Base-by-base conservation (phyloP, 2,113 vertebrate species). In the Leucosticte australis region DNA sequence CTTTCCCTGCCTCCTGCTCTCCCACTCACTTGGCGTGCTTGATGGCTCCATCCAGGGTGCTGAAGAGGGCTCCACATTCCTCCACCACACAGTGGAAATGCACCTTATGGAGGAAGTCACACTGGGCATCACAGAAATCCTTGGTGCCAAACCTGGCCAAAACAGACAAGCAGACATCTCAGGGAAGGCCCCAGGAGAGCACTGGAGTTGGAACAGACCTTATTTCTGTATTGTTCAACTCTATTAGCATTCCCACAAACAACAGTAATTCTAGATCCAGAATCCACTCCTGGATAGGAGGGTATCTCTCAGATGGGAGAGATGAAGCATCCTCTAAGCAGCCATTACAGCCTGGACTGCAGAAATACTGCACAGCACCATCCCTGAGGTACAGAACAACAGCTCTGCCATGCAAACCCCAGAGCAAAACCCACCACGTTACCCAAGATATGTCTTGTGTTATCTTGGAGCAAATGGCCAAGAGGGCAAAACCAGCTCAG, bases 11-110 rank as follows among this genome's bases (percentile, higher is more conserved):
- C 47, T 17, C 9, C 6, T 4, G 30, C 79, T 37, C 50, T 35
- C 50, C 49, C 15, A 96, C 99, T 98, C 96, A 99, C 99, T 99
- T 99, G 90, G 99, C 99, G 3, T 99, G 99, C 95, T 99, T 99
- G 97, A 99, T 98, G 95, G 99, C 99, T 88, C 99, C 99, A 59
- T 99, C 99, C 98, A 99, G 97, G 33, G 99, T 99, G 98, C 99
- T 99, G 98, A 99, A 99, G 71, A 99, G 99, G 2, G 99, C 99
- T 0, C 99, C 99, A 0, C 99, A 99, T 39, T 99, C 99, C 95
- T 99, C 99, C 52, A 99, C 99, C 75, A 99, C 89, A 7, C 99
- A 99, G 65, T 99, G 99, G 96, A 99, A 99, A 96, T 99, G 99
- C 71, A 99, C 98, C 95, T 99, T 99, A 73, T 99, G 99, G 19